Conservation (phyloP, 1,140 invertebrate genomes). For the Helicoverpa armigera region DNA sequence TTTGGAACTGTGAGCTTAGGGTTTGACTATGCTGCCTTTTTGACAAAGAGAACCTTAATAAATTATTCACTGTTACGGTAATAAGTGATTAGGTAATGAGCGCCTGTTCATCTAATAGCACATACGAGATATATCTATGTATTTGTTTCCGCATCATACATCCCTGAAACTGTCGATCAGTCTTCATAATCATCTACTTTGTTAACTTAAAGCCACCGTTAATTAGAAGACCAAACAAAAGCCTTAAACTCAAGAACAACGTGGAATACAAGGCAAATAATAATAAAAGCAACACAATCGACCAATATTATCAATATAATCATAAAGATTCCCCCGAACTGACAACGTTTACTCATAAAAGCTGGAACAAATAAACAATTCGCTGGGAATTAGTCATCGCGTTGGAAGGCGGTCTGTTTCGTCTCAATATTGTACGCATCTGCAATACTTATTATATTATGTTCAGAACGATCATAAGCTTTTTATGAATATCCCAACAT, state of each 20-base stretch:
- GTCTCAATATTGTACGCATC: slow-evolving; percentile 50
- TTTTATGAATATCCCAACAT: slow-evolving; percentile 32
- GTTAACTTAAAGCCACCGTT: too few relatives aligned
- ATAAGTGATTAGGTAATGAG: too few relatives aligned
- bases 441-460: slow-evolving; percentile 46
- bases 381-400: slow-evolving; percentile 49
- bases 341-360: slow-evolving; percentile 56
- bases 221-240: too few relatives aligned
- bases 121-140: too few relatives aligned
- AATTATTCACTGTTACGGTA: too few relatives aligned
- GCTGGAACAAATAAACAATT: slow-evolving; percentile 55
- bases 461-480: slow-evolving; percentile 11
- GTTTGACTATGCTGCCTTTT: not conserved
- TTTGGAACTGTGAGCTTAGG: slow-evolving; percentile 3
- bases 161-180: too few relatives aligned
- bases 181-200: too few relatives aligned
- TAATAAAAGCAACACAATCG: slow-evolving; percentile 44
- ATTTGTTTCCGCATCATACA: too few relatives aligned
- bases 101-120: too few relatives aligned
- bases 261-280: slow-evolving; percentile 5
- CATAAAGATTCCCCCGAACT: slow-evolving; percentile 45
- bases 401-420: slow-evolving; percentile 49
- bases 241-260: not conserved
- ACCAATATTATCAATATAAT: slow-evolving; percentile 48
- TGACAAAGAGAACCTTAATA: not conserved